A percentile compares a stretch with the other conserved stretches of the same genome.
Evolutionary conservation across 2,113 vertebrate genomes (phyloP).

Genomic region (Rhea pennata): DNA sequence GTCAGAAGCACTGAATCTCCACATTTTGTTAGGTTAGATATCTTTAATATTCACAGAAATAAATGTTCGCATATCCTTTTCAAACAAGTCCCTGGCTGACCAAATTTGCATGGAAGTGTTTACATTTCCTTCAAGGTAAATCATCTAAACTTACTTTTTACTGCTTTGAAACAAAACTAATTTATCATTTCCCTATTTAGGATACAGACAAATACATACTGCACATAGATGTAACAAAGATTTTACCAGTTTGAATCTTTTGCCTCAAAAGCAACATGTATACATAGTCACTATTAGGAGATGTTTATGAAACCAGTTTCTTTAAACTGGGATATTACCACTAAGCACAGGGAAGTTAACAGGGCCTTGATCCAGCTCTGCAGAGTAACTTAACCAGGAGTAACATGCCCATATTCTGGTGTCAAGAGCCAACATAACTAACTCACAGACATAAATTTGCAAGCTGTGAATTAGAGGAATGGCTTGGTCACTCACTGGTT

Average conservation of each 20-base stretch:
- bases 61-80: constrained; percentile 33
- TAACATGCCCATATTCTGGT: not conserved
- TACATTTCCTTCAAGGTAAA: constrained; percentile 53
- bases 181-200: not conserved
- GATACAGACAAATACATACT: not conserved
- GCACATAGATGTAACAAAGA: not conserved
- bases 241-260: not conserved
- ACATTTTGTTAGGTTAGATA: constrained; percentile 16
- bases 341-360: not conserved
- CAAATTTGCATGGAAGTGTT: constrained; percentile 51
- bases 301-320: not conserved
- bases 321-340: not conserved
- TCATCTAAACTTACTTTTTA: constrained; percentile 17
- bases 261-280: not conserved
- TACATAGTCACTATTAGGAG: not conserved
- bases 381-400: not conserved
- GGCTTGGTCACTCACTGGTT: not conserved
- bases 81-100: constrained; percentile 43
- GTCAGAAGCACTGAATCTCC: constrained; percentile 31
- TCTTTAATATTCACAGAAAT: constrained; percentile 52
- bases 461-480: not conserved
- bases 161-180: not conserved
- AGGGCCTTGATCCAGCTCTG: not conserved
- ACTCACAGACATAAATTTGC: not conserved
- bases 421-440: not conserved